Percentiles rank a stretch among this genome's conserved stretches.
These are phyloP conservation scores for Megaustenia siamemsis DNA, from an alignment of 2,888 invertebrate genomes.

Conservation along the genomic window DNA sequence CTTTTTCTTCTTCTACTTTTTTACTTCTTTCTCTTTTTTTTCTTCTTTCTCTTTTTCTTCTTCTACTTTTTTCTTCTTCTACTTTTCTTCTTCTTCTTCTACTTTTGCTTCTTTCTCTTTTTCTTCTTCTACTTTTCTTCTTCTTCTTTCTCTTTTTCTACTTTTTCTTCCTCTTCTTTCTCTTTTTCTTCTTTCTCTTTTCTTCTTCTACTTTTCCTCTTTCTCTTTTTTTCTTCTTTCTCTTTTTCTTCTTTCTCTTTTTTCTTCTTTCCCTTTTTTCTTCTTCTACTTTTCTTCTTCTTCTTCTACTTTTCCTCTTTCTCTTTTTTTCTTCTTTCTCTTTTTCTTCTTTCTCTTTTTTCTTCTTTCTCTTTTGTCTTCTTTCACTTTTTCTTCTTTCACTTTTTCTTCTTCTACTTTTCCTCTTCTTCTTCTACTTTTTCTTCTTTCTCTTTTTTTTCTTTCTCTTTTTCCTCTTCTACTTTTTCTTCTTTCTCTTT, in stretches of 20 bases:
- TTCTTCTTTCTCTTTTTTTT: not conserved
- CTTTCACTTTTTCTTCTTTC: not conserved
- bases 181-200: not conserved
- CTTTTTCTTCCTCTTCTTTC: not conserved
- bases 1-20: too few species aligned
- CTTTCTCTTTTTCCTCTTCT: not conserved
- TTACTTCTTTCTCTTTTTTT: too few species aligned
- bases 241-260: not conserved
- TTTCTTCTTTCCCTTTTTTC: not conserved
- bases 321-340: not conserved
- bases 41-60: too few species aligned
- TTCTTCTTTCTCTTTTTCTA: not conserved
- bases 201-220: not conserved
- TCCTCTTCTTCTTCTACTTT: not conserved
- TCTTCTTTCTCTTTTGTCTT: not conserved
- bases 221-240: not conserved
- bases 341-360: not conserved
- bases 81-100: not conserved
- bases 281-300: not conserved
- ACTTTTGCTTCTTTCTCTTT: too few species aligned
- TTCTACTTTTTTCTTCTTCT: too few species aligned
- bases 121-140: not conserved
- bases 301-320: not conserved
- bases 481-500: not conserved
- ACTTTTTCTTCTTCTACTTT: not conserved